Base-by-base conservation (phyloP, 2,113 vertebrate genomes). In the Hiodon alosoides region DNA sequence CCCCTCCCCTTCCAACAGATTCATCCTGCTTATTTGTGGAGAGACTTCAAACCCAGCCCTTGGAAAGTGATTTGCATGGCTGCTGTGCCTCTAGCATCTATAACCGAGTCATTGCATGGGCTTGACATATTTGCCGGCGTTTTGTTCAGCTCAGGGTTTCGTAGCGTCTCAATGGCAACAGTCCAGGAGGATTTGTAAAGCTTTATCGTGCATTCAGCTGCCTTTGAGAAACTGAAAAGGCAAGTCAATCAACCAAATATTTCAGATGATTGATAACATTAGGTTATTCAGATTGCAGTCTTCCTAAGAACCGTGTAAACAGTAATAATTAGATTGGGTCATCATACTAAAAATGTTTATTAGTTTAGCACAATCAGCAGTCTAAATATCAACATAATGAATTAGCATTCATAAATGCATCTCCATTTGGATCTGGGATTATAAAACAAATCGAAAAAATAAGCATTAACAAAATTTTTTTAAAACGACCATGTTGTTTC, bases 1-100 rank as follows among this genome's bases (percentile, higher is more conserved):
- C 14, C 9, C 14, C 58, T 16, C n/a, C 61, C 61, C 65, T 9
- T 47, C 48, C 46, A 47, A 67, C 65, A 67, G 17, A 67, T 67
- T 3, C 31, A 9, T 10, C 48, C 7, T 47, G 8, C 65, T 67
- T 67, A n/a, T 48, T 67, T 46, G 65, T 67, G 17, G 65, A 9
- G n/a, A 11, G 59, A 9, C 7, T 4, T 9, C 9, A 61, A 14
- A 9, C 48, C 65, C 65, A 47, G 65, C 17, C 31, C 8, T 67
- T 67, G 7, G 17, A 59, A 59, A 59, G 58, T 59, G 58, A 59
- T 59, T 59, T 59, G 58, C 58, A 59, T 59, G 58, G 58, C 58
- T 14, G 14, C 3, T 59, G 58, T 14, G 14, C 58, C 58, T 11
- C 58, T 5, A 14, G 9, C 58, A 11, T 9, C 58, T 59, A 14